These are phyloP conservation scores for Halichoerus grypus DNA, from an alignment of 2,113 vertebrate genomes.

Conservation along the genomic window DNA sequence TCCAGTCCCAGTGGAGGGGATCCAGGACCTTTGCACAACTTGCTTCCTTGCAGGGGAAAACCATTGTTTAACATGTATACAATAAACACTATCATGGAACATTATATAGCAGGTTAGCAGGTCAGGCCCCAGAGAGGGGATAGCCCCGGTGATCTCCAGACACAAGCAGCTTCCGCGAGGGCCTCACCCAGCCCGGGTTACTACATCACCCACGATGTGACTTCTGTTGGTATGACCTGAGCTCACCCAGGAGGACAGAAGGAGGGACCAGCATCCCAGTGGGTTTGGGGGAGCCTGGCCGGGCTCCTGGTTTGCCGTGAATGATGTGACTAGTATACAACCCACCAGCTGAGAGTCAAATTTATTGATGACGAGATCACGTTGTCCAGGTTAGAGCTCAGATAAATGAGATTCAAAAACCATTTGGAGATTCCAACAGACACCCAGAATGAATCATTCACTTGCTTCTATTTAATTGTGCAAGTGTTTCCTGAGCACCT, in stretches of 20 bases:
- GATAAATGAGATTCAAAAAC: background rate
- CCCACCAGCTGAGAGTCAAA: background rate
- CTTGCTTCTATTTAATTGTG: background rate
- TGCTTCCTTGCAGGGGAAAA: background rate
- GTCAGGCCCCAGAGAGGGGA: rapidly evolving
- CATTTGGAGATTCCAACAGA: background rate
- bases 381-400: background rate
- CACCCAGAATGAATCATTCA: background rate
- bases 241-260: background rate
- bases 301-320: background rate
- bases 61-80: rapidly evolving
- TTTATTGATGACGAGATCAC: background rate
- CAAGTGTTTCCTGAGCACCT: background rate
- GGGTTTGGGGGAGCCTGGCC: background rate
- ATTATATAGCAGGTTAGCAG: rapidly evolving
- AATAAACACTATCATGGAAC: rapidly evolving
- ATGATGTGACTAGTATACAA: background rate
- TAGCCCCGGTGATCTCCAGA: background rate
- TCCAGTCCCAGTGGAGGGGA: background rate
- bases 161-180: background rate
- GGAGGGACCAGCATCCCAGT: background rate
- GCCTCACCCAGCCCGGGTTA: background rate
- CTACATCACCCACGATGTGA: background rate
- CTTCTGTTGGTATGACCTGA: background rate
- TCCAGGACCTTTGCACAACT: background rate